phyloP scores from a whole-genome alignment of 2,113 vertebrate species.

The Chlamydotis undulata region DNA sequence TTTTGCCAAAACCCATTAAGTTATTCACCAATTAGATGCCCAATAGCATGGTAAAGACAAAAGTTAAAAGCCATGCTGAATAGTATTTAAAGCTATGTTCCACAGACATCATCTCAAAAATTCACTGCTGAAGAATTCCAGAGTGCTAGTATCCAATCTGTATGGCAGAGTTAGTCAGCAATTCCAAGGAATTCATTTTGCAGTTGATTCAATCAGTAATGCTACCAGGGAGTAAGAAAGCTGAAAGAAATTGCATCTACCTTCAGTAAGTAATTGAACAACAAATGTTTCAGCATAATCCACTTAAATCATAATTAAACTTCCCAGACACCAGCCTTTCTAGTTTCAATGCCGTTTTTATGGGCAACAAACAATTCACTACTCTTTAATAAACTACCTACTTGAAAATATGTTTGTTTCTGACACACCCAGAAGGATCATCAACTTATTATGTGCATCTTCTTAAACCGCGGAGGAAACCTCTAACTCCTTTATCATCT shows the following conservation, averaged over 20 bases:
- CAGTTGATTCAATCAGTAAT: conserved; percentile 49
- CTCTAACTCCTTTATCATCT: background rate
- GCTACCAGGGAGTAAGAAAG: conserved; percentile 23
- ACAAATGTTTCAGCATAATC: conserved; percentile 61
- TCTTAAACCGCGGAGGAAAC: background rate
- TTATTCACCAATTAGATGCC: background rate
- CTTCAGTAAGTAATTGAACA: conserved; percentile 54
- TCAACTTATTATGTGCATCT: background rate
- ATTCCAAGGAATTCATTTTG: conserved; percentile 42
- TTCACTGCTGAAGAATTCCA: background rate
- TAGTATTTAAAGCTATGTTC: background rate
- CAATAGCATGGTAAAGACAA: background rate
- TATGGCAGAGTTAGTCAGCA: conserved; percentile 29
- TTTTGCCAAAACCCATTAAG: background rate
- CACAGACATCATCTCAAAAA: background rate
- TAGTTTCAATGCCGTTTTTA: conserved; percentile 6
- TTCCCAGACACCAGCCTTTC: background rate
- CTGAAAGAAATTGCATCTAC: conserved; percentile 59
- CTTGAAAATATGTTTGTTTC: background rate
- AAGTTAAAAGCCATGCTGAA: background rate
- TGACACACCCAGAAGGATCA: background rate
- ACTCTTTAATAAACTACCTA: background rate
- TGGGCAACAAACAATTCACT: background rate
- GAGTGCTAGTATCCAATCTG: background rate
- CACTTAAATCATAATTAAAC: conserved; percentile 66